Conservation (phyloP, 2,113 vertebrate genomes). For the Thamnophis sirtalis region DNA sequence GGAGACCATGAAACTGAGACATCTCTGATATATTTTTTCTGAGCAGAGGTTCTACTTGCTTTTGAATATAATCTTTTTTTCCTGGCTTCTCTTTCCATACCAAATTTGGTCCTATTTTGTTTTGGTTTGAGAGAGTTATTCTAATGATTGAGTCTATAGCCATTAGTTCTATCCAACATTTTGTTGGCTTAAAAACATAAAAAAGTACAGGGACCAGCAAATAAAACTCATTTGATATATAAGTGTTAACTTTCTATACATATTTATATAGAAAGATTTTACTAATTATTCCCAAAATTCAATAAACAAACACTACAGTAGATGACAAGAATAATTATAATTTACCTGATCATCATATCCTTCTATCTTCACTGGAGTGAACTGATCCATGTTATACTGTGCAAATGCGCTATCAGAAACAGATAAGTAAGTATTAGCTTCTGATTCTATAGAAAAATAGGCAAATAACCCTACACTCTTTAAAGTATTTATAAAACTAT, state of each 20-base stretch:
- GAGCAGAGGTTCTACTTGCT: neutral
- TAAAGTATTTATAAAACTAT: neutral
- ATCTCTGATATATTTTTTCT: neutral
- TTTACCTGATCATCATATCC: constrained; percentile 87
- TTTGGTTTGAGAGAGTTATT: neutral
- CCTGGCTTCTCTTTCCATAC: neutral
- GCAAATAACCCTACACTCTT: neutral
- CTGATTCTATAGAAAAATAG: neutral
- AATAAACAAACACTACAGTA: neutral
- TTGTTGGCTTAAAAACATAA: neutral
- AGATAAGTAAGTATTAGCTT: constrained; percentile 11
- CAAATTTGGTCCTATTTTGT: neutral
- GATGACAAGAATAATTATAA: neutral
- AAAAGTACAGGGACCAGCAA: neutral
- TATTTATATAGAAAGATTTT: neutral
- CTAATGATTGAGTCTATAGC: neutral
- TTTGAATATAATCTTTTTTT: neutral
- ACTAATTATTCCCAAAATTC: neutral
- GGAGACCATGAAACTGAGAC: neutral
- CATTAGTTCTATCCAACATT: neutral
- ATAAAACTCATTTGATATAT: neutral
- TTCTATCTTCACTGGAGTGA: constrained; percentile 87
- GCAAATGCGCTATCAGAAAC: constrained; percentile 84
- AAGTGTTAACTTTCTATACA: neutral
- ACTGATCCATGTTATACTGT: constrained; percentile 98